Conservation (phyloP, 2,113 vertebrate species). For the Gavialis gangeticus region DNA sequence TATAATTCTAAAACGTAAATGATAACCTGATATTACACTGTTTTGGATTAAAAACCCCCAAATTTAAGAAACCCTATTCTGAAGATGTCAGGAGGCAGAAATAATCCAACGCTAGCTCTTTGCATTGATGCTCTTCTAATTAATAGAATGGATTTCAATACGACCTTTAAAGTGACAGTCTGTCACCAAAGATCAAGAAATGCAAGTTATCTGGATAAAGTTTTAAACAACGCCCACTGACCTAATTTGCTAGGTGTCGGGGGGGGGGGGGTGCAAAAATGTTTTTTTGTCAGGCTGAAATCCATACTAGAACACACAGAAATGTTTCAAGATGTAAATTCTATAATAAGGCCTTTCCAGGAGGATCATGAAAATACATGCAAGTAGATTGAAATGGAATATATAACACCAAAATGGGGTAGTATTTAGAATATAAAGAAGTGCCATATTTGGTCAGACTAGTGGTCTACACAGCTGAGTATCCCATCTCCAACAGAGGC, state of each 20-base stretch:
- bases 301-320: neutral
- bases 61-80: neutral
- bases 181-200: no score
- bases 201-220: no score
- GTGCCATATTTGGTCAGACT: no score
- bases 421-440: no score
- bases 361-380: neutral
- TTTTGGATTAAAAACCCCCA: neutral
- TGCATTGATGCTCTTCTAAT: neutral
- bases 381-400: neutral
- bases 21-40: no score
- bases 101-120: neutral
- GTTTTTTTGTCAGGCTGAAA: neutral
- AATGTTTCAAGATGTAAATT: neutral
- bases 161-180: neutral
- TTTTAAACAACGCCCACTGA: neutral
- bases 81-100: no score
- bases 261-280: neutral
- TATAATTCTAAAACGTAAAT: neutral
- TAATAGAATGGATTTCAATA: accelerated
- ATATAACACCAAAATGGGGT: neutral
- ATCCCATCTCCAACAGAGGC: no score
- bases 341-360: neutral
- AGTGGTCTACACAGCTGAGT: no score
- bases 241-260: neutral